A percentile compares a stretch with the other conserved stretches of the same genome.
Conservation (phyloP, 2,113 vertebrate species). For the Mystacornis crossleyi region DNA sequence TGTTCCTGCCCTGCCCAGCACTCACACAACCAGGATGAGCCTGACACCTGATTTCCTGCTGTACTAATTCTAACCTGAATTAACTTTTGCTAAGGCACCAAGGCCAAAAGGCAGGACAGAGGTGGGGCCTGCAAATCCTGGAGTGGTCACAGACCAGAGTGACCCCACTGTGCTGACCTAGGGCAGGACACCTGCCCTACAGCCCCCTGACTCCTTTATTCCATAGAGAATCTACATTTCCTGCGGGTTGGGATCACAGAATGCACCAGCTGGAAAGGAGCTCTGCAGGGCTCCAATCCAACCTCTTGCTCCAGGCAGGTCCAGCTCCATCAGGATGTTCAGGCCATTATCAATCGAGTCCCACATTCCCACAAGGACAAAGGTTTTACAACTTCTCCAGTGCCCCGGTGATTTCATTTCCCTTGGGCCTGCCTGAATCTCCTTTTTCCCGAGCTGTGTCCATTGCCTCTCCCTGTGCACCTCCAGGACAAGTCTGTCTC, state of each 20-base stretch:
- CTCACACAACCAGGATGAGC: neutral
- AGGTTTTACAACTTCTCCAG: neutral
- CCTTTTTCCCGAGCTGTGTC: neutral
- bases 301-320: neutral
- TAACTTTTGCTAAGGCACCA: neutral
- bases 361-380: neutral
- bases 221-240: neutral
- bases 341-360: rapidly evolving
- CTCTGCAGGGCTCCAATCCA: neutral
- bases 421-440: neutral
- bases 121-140: neutral
- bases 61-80: neutral
- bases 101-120: neutral
- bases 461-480: neutral
- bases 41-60: neutral
- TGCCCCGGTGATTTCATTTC: rapidly evolving
- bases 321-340: neutral
- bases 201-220: neutral
- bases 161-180: neutral
- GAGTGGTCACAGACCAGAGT: neutral
- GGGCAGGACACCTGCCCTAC: neutral
- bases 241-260: neutral
- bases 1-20: neutral
- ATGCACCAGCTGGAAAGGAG: neutral
- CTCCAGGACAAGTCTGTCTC: neutral